Percentiles rank a stretch among this genome's conserved stretches.
phyloP scores from a whole-genome alignment of 2,797 vertebrate species.

The Bryconaethiops microstoma region DNA sequence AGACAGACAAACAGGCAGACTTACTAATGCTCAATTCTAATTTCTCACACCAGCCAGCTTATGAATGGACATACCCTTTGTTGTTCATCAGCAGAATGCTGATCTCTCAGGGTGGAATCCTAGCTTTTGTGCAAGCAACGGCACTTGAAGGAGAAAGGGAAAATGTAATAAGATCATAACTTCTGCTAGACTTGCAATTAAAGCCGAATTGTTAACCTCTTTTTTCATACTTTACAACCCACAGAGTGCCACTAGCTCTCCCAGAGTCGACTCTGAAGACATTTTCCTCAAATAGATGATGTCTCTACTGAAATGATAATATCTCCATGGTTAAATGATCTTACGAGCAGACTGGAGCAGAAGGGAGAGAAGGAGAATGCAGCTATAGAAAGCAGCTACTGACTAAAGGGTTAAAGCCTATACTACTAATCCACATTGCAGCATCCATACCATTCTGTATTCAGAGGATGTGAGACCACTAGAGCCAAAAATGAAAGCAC shows the following conservation, averaged over 20 bases:
- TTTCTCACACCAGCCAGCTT: neutral
- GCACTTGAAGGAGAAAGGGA: neutral
- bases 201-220: constrained; percentile 15
- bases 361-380: neutral
- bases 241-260: neutral
- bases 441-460: constrained; percentile 2
- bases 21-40: too few species aligned
- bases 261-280: neutral
- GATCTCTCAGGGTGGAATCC: neutral
- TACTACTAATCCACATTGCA: constrained; percentile 41
- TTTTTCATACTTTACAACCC: constrained; percentile 6
- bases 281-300: constrained; percentile 4
- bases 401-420: too few species aligned
- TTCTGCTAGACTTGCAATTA: constrained; percentile 22
- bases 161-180: constrained; percentile 17
- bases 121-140: neutral
- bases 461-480: neutral
- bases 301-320: constrained; percentile 38
- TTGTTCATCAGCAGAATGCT: neutral
- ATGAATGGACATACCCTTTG: neutral
- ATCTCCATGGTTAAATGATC: constrained; percentile 36
- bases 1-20: too few species aligned
- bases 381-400: neutral
- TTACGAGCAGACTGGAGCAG: neutral
- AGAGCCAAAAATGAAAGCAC: too few species aligned